Percentiles rank a stretch among this genome's conserved stretches.
Conservation (phyloP, 2,888 invertebrate species). For the Platerodrilus igneus region DNA sequence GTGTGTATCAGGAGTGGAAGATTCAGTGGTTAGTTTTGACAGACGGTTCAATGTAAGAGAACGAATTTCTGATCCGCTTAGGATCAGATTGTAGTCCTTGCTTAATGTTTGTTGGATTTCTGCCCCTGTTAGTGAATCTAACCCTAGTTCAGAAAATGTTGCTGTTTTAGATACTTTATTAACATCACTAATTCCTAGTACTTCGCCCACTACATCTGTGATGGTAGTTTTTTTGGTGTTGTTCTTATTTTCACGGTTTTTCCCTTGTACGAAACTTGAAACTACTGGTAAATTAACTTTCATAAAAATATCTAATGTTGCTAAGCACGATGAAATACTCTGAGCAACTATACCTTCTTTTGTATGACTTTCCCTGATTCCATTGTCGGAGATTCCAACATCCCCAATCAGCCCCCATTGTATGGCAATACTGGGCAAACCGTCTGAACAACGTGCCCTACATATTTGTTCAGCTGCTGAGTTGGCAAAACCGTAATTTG, state of each 20-base stretch:
- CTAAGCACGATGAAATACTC: constrained; percentile 85
- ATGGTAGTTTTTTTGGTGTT: constrained; percentile 59
- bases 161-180: constrained; percentile 69
- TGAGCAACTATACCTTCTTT: constrained; percentile 96
- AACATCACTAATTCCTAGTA: constrained; percentile 83
- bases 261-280: constrained; percentile 81
- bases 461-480: too few species aligned
- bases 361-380: constrained; percentile 83
- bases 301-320: constrained; percentile 83
- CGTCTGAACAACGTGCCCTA: too few species aligned
- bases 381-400: constrained; percentile 87
- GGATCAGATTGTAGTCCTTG: constrained; percentile 82
- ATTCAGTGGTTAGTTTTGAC: constrained; percentile 53
- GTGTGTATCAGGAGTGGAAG: too few species aligned
- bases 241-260: constrained; percentile 64
- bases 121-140: constrained; percentile 98
- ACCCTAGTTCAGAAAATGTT: constrained; percentile 88
- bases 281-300: constrained; percentile 81
- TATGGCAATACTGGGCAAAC: too few species aligned
- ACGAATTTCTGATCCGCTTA: constrained; percentile 88
- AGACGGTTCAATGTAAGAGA: constrained; percentile 74
- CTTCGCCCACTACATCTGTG: constrained; percentile 78
- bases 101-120: constrained; percentile 96
- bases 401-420: too few species aligned
- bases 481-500: too few species aligned